Conservation (phyloP, 1,140 invertebrate genomes). For the Saccostrea echinata region DNA sequence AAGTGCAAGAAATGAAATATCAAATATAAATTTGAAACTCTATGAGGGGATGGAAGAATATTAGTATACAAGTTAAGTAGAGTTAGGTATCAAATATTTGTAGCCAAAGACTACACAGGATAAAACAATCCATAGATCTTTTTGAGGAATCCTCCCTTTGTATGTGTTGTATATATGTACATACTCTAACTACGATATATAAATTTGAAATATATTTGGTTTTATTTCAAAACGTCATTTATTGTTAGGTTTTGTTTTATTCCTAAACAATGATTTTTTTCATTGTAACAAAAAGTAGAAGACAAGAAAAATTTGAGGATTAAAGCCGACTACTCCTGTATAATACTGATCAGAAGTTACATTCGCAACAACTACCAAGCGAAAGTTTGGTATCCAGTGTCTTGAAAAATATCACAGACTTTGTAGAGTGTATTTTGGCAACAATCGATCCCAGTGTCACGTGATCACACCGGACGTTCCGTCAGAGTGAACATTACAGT, state of each 20-base stretch:
- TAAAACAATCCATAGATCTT: no score
- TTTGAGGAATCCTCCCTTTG: no score
- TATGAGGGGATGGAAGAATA: no score
- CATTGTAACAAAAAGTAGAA: background rate
- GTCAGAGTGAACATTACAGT: conserved; percentile 19
- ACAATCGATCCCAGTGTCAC: background rate
- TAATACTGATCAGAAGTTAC: background rate
- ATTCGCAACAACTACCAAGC: background rate
- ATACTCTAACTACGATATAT: no score
- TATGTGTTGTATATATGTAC: no score
- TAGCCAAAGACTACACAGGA: no score
- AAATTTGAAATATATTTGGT: no score
- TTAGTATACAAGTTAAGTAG: no score
- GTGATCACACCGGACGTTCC: conserved; percentile 7
- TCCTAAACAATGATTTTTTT: no score
- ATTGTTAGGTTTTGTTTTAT: no score
- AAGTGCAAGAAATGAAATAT: background rate
- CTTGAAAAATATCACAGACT: conserved; percentile 1
- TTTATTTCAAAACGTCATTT: no score
- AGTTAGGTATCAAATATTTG: no score
- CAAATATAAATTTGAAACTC: background rate
- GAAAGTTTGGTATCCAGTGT: background rate
- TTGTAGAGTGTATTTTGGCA: background rate
- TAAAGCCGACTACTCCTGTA: background rate
- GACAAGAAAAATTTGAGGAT: background rate